Evolutionary conservation across 92 coral and sea anemone species (phyloP), one percentile per base, ranked within the genome.

Genomic region (Phenganax stokvisi): DNA sequence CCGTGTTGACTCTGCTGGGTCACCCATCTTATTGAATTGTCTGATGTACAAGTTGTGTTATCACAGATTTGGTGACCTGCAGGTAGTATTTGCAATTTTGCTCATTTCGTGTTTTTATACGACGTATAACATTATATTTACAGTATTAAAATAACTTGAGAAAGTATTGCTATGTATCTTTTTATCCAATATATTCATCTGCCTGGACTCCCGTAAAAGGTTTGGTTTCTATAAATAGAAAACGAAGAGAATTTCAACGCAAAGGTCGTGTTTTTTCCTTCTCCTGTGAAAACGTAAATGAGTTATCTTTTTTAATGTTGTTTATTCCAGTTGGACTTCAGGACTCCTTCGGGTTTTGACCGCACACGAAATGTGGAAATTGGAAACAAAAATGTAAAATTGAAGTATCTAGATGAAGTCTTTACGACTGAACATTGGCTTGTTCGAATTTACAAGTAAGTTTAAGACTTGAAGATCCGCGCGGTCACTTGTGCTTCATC

Each of bases 351-450:
- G 28, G 99, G 99, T 56, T 96, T 96, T 71, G 99, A 96, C 76
- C 92, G 99, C 28, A 96, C 99, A 53, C 90, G 99, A n/a, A 96
- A 96, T 79, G 99, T 96, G 53, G 99, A 96, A 85, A 96, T 96
- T 67, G 99, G 99, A 28, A 96, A 92, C 79, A 92, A 96, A 81
- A 92, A 96, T 84, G 87, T 96, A 82, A 78, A 92, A 76, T 75
- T 96, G 84, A 90, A 89, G 17, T 93, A 96, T 82, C 74, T 96
- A 88, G 99, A 96, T 31, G 99, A 96, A 87, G 99, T 93, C 52
- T 96, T 96, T 81, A 96, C 99, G 63, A 90, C 99, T 47, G 99
- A 96, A 71, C 99, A 96, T 58, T 96, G 99, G 99, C 92, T 96
- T 54, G 99, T 96, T 78, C 88, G 99, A 87, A 96, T 96, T 81